These are phyloP conservation scores for Nerophis ophidion DNA, from an alignment of 2,113 vertebrate genomes.

Conservation along the genomic window DNA sequence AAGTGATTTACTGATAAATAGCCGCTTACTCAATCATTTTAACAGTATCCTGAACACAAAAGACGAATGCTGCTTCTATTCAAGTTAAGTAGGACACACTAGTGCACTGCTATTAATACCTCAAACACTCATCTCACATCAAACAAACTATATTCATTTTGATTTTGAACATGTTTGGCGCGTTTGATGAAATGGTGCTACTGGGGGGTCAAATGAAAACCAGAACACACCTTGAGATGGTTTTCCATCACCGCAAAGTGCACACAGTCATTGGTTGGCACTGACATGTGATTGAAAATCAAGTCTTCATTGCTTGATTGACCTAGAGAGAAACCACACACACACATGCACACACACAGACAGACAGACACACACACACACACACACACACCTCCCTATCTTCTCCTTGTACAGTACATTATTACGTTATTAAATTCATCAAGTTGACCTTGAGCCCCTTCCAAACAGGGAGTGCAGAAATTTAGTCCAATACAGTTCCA, in stretches of 20 bases:
- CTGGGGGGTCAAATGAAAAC: conserved; percentile 12
- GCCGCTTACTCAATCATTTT: not conserved
- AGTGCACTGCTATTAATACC: not conserved
- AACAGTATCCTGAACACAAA: not conserved
- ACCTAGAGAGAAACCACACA: conserved; percentile 5
- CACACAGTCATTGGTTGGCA: conserved; percentile 36
- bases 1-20: not conserved
- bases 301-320: conserved; percentile 22
- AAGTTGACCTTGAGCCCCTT: conserved; percentile 39
- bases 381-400: not conserved
- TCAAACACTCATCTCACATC: not conserved
- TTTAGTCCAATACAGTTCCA: not conserved
- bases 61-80: not conserved
- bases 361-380: conserved; percentile 11
- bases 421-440: conserved; percentile 26
- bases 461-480: not conserved
- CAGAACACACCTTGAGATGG: conserved; percentile 33
- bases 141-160: not conserved
- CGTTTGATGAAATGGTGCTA: conserved; percentile 6
- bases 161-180: not conserved
- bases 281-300: conserved; percentile 40
- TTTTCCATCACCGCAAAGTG: conserved; percentile 17
- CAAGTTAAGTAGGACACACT: not conserved
- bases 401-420: not conserved
- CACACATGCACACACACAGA: conserved; percentile 12